Evolutionary conservation across 2,888 invertebrate genomes (phyloP).

Genomic region (Melipona beecheii): DNA sequence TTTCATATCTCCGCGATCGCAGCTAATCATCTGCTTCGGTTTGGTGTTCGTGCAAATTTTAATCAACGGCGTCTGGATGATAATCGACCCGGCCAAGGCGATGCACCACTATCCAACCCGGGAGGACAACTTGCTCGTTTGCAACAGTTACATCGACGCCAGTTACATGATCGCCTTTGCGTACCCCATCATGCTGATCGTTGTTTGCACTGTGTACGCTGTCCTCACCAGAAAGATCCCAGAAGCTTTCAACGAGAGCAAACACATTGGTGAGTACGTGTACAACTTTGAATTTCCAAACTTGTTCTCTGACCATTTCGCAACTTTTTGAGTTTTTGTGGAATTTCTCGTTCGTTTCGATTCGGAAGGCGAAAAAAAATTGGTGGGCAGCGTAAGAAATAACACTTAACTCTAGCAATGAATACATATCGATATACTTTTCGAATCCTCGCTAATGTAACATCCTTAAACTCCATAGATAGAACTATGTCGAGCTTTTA

Average conservation of each 20-base stretch:
- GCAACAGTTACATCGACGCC: slow-evolving; percentile 95
- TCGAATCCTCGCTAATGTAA: background rate
- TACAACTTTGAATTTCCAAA: no score
- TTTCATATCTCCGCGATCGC: slow-evolving; percentile 96
- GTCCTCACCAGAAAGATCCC: slow-evolving; percentile 98
- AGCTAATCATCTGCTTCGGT: slow-evolving; percentile 94
- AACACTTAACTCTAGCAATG: background rate
- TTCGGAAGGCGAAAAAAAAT: no score
- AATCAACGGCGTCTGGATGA: slow-evolving; percentile 96
- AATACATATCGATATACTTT: background rate
- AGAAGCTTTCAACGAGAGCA: slow-evolving; percentile 99
- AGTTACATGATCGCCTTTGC: slow-evolving; percentile 97
- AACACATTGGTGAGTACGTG: slow-evolving; percentile 92
- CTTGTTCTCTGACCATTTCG: no score
- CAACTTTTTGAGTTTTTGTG: no score
- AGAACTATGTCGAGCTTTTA: background rate
- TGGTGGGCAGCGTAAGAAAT: no score
- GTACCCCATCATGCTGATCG: slow-evolving; percentile 95
- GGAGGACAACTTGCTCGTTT: slow-evolving; percentile 96
- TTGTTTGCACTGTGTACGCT: slow-evolving; percentile 98
- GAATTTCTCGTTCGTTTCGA: no score
- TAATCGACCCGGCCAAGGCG: slow-evolving; percentile 94
- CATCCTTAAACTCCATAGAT: background rate
- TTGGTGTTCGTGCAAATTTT: slow-evolving; percentile 95
- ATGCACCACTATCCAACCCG: slow-evolving; percentile 96